These are phyloP conservation scores for Jordanella pulchra DNA, from an alignment of 2,797 vertebrate species.

Conservation along the genomic window DNA sequence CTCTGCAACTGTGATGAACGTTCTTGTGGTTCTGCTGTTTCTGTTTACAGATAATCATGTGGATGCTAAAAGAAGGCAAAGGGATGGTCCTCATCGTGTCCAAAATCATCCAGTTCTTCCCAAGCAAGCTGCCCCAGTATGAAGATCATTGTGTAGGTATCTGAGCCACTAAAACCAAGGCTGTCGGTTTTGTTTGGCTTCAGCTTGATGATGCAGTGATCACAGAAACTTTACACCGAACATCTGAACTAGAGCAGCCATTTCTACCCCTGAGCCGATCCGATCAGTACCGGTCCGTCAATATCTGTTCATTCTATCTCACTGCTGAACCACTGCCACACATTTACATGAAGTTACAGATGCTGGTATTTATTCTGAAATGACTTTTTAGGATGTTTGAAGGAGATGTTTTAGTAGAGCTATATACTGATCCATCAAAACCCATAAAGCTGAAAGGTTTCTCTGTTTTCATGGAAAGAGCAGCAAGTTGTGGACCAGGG, in stretches of 20 bases:
- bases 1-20: not conserved
- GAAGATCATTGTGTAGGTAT: constrained; percentile 71
- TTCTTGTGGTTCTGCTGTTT: not conserved
- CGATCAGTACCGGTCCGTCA: too few relatives aligned
- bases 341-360: too few relatives aligned
- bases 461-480: too few relatives aligned
- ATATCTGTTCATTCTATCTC: too few relatives aligned
- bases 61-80: constrained; percentile 69
- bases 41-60: constrained; percentile 71
- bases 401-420: too few relatives aligned
- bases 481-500: not conserved
- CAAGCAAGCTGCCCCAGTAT: constrained; percentile 69
- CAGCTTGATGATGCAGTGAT: not conserved
- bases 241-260: not conserved
- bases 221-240: not conserved
- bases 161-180: not conserved
- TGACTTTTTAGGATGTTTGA: too few relatives aligned
- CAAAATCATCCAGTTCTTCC: constrained; percentile 73
- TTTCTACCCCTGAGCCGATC: too few relatives aligned
- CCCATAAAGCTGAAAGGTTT: too few relatives aligned
- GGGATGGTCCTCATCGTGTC: constrained; percentile 51
- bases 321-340: too few relatives aligned
- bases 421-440: too few relatives aligned
- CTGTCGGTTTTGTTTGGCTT: not conserved
- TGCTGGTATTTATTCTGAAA: too few relatives aligned